These are phyloP conservation scores for Phaethon lepturus DNA, from an alignment of 2,113 vertebrate species.

Conservation along the genomic window DNA sequence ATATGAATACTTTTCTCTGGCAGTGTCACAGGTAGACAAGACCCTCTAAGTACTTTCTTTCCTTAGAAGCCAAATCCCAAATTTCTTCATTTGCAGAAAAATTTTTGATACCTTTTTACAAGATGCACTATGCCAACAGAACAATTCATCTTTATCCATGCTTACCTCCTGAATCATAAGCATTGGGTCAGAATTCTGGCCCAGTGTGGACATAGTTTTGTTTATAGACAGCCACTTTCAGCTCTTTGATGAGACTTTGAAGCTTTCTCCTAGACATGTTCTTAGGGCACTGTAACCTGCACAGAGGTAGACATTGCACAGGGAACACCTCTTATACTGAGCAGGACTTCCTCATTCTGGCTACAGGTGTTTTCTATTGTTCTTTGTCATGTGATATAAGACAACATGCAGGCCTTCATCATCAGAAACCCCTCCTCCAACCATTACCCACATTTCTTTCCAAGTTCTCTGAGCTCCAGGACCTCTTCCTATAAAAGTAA, in stretches of 20 bases:
- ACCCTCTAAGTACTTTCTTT: not conserved
- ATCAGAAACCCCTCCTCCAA: not conserved
- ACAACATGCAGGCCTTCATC: not conserved
- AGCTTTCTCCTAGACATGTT: not conserved
- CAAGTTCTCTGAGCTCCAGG: not conserved
- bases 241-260: not conserved
- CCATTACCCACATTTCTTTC: not conserved
- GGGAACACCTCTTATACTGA: not conserved
- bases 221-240: not conserved
- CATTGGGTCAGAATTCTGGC: not conserved
- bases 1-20: not conserved
- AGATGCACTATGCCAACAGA: not conserved
- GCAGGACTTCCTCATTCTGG: not conserved
- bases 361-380: not conserved
- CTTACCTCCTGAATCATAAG: not conserved
- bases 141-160: not conserved
- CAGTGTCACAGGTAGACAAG: not conserved
- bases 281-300: not conserved
- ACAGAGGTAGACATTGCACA: not conserved
- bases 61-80: not conserved
- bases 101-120: not conserved
- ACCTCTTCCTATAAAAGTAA: not conserved
- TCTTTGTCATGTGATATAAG: not conserved
- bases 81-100: not conserved
- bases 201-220: rapidly evolving